Conservation (phyloP, 2,888 invertebrate species). For the Syrista parreyssii region DNA sequence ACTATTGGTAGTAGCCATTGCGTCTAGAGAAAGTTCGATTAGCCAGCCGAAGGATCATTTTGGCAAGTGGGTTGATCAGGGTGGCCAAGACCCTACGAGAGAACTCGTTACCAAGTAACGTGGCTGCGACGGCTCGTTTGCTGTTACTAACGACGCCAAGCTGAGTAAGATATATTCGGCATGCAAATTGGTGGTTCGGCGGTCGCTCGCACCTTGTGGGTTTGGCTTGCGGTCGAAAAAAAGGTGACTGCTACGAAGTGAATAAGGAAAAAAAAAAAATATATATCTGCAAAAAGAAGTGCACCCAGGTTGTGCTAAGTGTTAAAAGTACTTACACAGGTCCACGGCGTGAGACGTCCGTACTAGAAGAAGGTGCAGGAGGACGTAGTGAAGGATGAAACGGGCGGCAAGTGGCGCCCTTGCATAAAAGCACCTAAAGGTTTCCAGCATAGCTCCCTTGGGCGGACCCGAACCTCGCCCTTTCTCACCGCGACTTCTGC, state of each 20-base stretch:
- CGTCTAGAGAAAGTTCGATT: neutral
- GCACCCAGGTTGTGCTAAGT: neutral
- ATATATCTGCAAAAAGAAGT: neutral
- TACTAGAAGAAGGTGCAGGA: conserved; percentile 28
- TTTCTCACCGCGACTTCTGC: conserved; percentile 56
- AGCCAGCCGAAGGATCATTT: neutral
- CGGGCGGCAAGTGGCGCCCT: conserved; percentile 52
- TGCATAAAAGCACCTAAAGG: conserved; percentile 50
- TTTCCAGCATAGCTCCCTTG: conserved; percentile 54
- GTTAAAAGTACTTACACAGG: conserved; percentile 51
- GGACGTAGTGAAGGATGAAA: conserved; percentile 42
- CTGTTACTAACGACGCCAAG: conserved; percentile 32
- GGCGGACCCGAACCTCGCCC: conserved; percentile 55
- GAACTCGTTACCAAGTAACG: conserved; percentile 38
- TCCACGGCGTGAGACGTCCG: conserved; percentile 52
- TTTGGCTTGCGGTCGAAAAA: neutral
- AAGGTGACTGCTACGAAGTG: neutral
- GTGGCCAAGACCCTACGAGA: conserved; percentile 8
- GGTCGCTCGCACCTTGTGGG: conserved; percentile 14
- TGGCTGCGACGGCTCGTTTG: conserved; percentile 35
- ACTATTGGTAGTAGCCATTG: neutral
- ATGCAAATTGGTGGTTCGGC: conserved; percentile 48
- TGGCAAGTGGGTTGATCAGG: neutral
- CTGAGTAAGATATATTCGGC: conserved; percentile 53
- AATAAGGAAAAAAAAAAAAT: neutral